phyloP scores from a whole-genome alignment of 2,888 invertebrate species.

The Tetragnatha montana region DNA sequence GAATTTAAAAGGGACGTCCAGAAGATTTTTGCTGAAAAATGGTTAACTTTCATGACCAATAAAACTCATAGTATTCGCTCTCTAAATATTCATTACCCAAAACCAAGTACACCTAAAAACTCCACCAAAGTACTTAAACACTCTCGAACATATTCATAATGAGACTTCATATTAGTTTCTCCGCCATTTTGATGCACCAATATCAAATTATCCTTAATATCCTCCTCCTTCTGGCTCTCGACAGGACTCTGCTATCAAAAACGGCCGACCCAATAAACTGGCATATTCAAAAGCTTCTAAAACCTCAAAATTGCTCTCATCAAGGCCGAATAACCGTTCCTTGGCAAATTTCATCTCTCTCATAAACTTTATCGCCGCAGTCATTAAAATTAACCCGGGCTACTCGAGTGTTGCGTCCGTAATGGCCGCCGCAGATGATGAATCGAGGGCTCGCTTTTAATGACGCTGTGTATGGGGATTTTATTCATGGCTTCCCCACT shows the following conservation, averaged over 20 bases:
- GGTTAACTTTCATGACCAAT: no score
- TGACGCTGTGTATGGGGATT: slow-evolving; percentile 18
- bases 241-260: no score
- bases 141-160: no score
- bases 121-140: no score
- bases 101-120: no score
- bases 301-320: slow-evolving; percentile 31
- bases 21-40: no score
- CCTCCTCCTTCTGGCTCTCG: not conserved
- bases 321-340: slow-evolving; percentile 31
- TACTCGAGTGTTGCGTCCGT: no score
- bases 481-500: slow-evolving; percentile 28
- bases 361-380: slow-evolving; percentile 34
- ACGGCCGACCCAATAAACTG: slow-evolving; percentile 28
- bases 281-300: slow-evolving; percentile 27
- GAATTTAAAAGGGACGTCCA: no score
- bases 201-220: not conserved
- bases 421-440: slow-evolving; percentile 5
- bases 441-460: slow-evolving; percentile 18
- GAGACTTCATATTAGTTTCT: no score
- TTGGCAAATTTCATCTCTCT: slow-evolving; percentile 21
- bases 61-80: no score
- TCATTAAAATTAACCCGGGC: slow-evolving; percentile 41
- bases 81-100: no score
- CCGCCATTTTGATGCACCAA: no score